These are phyloP conservation scores for Orthosia incerta DNA, from an alignment of 2,888 invertebrate genomes.

Conservation along the genomic window DNA sequence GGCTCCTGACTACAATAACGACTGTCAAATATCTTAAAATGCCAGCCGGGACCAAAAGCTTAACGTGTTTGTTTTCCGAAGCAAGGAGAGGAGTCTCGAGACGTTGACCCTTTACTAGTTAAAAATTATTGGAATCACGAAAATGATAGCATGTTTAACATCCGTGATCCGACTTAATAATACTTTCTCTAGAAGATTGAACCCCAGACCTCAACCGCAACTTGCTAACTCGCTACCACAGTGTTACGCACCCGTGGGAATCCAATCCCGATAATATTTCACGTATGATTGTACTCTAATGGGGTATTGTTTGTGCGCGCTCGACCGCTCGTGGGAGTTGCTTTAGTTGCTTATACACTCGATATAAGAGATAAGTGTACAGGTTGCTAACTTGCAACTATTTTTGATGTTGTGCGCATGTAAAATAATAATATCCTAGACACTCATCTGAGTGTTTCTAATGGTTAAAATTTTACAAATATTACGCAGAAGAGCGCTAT, in stretches of 20 bases:
- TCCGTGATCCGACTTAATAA: slow-evolving; percentile 12
- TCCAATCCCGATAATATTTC: slow-evolving; percentile 65
- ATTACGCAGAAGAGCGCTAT: too few relatives aligned
- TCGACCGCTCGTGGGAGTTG: slow-evolving; percentile 51
- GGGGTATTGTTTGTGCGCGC: slow-evolving; percentile 56
- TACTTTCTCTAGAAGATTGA: slow-evolving; percentile 21
- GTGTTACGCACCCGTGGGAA: slow-evolving; percentile 69
- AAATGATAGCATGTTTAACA: background rate
- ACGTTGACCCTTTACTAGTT: background rate
- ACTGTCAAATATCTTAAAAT: too few relatives aligned
- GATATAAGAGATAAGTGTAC: background rate
- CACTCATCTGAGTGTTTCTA: too few relatives aligned
- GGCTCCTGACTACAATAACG: too few relatives aligned
- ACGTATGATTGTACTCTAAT: slow-evolving; percentile 63
- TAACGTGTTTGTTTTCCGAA: too few relatives aligned
- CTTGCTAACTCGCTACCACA: slow-evolving; percentile 20
- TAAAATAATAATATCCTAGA: background rate
- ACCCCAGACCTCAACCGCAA: slow-evolving; percentile 37
- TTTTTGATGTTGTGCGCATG: background rate
- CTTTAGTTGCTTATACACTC: slow-evolving; percentile 9
- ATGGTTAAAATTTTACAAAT: too few relatives aligned
- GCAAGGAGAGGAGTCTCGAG: too few relatives aligned
- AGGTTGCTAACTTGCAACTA: background rate
- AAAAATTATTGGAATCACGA: background rate
- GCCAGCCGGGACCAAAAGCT: too few relatives aligned